Percentiles rank a stretch among this genome's conserved stretches.
phyloP scores from a whole-genome alignment of 2,113 vertebrate genomes.

The Apteryx owenii region DNA sequence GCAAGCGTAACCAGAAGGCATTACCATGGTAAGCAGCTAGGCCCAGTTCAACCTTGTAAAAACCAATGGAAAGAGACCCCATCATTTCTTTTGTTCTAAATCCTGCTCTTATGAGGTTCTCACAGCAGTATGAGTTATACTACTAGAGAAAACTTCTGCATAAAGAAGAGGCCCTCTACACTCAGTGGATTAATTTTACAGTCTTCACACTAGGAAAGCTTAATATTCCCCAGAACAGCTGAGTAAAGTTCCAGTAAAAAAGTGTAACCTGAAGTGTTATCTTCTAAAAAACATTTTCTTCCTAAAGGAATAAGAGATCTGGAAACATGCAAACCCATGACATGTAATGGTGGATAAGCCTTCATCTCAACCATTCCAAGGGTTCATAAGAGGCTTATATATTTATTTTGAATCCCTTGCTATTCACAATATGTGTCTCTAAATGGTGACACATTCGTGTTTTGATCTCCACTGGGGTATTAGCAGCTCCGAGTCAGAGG shows the following conservation, averaged over 20 bases:
- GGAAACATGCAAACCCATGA: neutral
- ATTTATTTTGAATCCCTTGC: constrained; percentile 4
- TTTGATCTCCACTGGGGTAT: neutral
- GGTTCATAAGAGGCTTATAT: neutral
- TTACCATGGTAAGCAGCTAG: fast-evolving
- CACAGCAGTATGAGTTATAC: neutral
- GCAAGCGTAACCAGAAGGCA: neutral
- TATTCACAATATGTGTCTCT: neutral
- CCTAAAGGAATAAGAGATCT: constrained; percentile 54
- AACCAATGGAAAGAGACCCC: neutral
- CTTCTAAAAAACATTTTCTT: constrained; percentile 36
- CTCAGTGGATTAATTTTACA: neutral
- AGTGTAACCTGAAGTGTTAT: constrained; percentile 30
- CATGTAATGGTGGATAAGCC: neutral
- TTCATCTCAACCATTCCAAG: neutral
- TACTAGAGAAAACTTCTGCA: neutral
- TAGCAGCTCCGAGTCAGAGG: neutral
- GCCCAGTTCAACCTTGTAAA: neutral
- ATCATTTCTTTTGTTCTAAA: neutral
- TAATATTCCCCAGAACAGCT: neutral
- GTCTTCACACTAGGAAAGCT: neutral
- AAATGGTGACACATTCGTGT: neutral
- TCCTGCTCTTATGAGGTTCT: neutral
- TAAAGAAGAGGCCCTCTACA: neutral
- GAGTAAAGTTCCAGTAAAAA: neutral